Base-by-base conservation (phyloP, 2,113 vertebrate species). In the Saguinus midas region DNA sequence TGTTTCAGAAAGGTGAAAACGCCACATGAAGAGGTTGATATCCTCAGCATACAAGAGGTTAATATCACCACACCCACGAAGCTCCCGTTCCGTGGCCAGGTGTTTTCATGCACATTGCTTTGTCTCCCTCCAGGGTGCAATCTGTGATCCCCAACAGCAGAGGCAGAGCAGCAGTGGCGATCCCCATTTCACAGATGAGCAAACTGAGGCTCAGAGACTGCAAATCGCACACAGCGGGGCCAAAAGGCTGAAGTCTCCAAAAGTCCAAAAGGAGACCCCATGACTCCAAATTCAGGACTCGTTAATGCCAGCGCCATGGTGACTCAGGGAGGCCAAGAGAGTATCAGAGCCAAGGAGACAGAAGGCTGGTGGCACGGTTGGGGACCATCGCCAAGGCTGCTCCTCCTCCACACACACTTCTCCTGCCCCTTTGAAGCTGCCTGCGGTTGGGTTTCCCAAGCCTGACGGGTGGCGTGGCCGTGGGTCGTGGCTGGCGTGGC, bases 61-160 rank as follows among this genome's bases (percentile, higher is more conserved):
- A 18, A 9, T 1, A 8, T 11, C 17, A 14, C 66, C n/a, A 1
- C 0, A 48, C 23, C 37, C 16, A 8, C 0, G 0, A 2, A 14
- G 2, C 23, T 5, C 48, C 17, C 18, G 11, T 23, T 10, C 18
- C 70, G 0, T 16, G 0, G 4, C 5, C 8, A 4, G 16, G 68
- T 27, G 3, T 57, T 48, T 16, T 50, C 83, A 32, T 3, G 0
- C 6, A 9, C 6, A 17, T 5, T 25, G 13, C 3, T 52, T n/a
- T 29, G 29, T 66, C 61, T 72, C 61, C 43, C 78, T 91, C 68
- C 50, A 14, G 23, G 1, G 40, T 5, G 23, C 12, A 14, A 13
- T 1, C 16, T 45, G 43, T 48, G 1, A 35, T 81, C 0, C 0
- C 23, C 25, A 20, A 21, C 0, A 27, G 32, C 20, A 40, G 70